phyloP scores from a whole-genome alignment of 2,113 vertebrate species.

The Oncorhynchus gorbuscha region DNA sequence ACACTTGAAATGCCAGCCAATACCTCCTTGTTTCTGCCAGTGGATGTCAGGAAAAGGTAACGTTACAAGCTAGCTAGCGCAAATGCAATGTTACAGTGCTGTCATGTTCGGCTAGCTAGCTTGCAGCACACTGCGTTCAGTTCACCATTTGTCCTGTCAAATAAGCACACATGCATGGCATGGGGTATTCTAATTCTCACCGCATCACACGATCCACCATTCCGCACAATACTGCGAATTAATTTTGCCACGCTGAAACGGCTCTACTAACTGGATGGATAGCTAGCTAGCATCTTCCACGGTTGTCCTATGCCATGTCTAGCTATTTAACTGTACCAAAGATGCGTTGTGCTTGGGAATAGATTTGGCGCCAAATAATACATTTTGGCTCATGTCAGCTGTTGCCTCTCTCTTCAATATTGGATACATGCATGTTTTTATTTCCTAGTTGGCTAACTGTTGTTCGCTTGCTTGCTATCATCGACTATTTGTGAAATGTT shows the following conservation, averaged over 20 bases:
- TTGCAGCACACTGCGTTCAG: neutral
- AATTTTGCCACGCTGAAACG: neutral
- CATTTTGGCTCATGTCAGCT: neutral
- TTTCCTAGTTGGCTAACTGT: neutral
- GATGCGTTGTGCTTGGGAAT: neutral
- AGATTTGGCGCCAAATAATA: slow-evolving; percentile 51
- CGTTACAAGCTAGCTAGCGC: slow-evolving; percentile 6
- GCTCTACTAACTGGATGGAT: neutral
- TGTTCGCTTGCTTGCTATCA: neutral
- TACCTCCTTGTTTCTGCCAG: slow-evolving; percentile 80
- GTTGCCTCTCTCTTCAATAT: neutral
- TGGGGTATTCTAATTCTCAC: neutral
- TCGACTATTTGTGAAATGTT: too few relatives aligned
- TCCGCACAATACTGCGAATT: neutral
- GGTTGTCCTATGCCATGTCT: neutral
- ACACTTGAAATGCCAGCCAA: slow-evolving; percentile 77
- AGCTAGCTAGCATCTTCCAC: slow-evolving; percentile 26
- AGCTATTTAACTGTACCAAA: neutral
- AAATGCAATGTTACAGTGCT: neutral
- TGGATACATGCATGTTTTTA: neutral
- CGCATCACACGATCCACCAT: neutral
- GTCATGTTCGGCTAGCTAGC: slow-evolving; percentile 8
- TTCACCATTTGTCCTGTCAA: neutral
- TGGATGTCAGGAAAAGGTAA: slow-evolving; percentile 87
- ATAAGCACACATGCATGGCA: neutral